Conservation (phyloP, 1,140 invertebrate genomes). For the Heliconius himera region DNA sequence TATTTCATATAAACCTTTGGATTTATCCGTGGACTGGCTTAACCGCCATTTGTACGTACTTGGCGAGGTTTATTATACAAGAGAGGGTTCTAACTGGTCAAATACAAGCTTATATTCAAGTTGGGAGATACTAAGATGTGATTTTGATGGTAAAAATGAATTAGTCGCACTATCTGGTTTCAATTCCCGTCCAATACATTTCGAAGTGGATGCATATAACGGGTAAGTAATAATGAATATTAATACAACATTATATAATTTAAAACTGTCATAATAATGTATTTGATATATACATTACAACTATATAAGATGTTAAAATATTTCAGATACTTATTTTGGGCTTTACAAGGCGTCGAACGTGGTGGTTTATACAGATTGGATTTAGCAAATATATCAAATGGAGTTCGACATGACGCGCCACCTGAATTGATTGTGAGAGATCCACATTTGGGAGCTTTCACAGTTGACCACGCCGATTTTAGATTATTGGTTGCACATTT, state of each 20-base stretch:
- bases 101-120: conserved; percentile 58
- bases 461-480: conserved; percentile 91
- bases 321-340: conserved; percentile 92
- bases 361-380: conserved; percentile 91
- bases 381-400: conserved; percentile 87
- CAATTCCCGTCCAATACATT: conserved; percentile 85
- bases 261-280: background rate
- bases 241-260: background rate
- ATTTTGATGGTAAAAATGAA: conserved; percentile 86
- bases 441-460: conserved; percentile 86
- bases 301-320: background rate
- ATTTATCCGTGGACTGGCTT: conserved; percentile 93
- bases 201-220: conserved; percentile 96
- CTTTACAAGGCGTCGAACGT: conserved; percentile 79
- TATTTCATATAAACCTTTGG: conserved; percentile 83
- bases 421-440: conserved; percentile 83
- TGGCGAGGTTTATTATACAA: conserved; percentile 83
- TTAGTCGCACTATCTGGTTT: conserved; percentile 87
- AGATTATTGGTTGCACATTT: conserved; percentile 89
- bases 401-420: conserved; percentile 83
- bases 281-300: background rate
- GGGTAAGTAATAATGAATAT: conserved; percentile 82
- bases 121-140: conserved; percentile 89
- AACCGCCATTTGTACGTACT: conserved; percentile 91
- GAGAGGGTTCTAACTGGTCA: conserved; percentile 55